Evolutionary conservation across 1,140 invertebrate genomes (phyloP), one percentile per base, ranked within the genome.

Genomic region (Lanistes nyassanus): DNA sequence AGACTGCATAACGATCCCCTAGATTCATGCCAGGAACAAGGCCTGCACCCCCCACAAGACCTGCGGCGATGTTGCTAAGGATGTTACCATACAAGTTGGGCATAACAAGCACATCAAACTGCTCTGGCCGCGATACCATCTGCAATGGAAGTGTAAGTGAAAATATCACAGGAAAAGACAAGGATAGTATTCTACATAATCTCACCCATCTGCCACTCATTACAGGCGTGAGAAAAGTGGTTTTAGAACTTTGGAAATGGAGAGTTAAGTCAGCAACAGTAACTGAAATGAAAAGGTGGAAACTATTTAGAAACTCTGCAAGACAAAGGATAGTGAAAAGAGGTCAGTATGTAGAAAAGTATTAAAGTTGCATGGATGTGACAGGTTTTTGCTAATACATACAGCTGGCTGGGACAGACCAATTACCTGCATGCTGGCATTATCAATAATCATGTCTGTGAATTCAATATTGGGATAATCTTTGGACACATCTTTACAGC

Each of bases 21-120:
- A 97, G 97, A 74, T 94, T 97, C 21, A 95, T 95, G 60, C 97
- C 97, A 78, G 97, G 94, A 13, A 99, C 97, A 34, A 99, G 95
- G 78, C 98, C 98, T 67, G 98, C 97, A 76, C 98, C 98, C 51
- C 98, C 98, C 5, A 99, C 97, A 37, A 99, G 91, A 21, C 98
- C 98, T 62, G 95, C 94, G 23, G 96, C 97, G 65, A 99, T 91
- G 90, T 99, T 99, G 88, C 98, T 97, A 5, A 99, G 92, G 87
- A 99, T 99, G 88, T 97, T 98, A 76, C 98, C 98, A 90, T 99
- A 99, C 56, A 99, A 91, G 91, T 99, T 99, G n/a, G 98, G 98
- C 82, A 97, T 96, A 4, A 99, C 91, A 92, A 99, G 94, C 23
- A 99, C 96, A 90, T 99, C 98, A 91, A 99, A 99, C 88, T 99